A percentile compares a stretch with the other conserved stretches of the same genome.
Evolutionary conservation across 2,113 vertebrate genomes (phyloP).

Genomic region (Odontesthes bonariensis): DNA sequence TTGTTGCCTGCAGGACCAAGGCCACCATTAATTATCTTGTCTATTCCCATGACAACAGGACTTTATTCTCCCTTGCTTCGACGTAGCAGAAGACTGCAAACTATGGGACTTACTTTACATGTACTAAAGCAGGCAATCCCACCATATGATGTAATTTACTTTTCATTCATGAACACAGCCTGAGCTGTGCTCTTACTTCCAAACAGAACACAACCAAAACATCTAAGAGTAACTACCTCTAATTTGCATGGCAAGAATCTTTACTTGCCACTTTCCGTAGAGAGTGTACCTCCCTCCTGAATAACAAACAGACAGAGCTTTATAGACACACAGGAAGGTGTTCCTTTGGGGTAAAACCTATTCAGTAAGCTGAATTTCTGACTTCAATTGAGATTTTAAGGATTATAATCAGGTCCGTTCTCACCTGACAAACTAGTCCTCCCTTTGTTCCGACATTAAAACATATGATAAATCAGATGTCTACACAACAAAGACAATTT

Average conservation of each 20-base stretch:
- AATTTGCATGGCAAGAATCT: slow-evolving; percentile 19
- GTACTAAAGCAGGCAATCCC: slow-evolving; percentile 5
- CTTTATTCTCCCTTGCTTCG: not conserved
- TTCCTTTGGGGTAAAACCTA: not conserved
- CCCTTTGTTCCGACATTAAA: slow-evolving; percentile 30
- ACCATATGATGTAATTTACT: slow-evolving; percentile 9
- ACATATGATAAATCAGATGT: slow-evolving; percentile 22
- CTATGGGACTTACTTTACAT: not conserved
- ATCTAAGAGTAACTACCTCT: slow-evolving; percentile 20
- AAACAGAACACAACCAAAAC: slow-evolving; percentile 18
- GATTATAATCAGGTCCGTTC: not conserved
- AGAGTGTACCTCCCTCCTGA: slow-evolving; percentile 8
- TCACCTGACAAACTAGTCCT: slow-evolving; percentile 18
- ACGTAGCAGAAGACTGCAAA: not conserved
- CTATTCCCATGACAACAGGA: slow-evolving; percentile 30
- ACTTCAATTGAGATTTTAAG: slow-evolving; percentile 6
- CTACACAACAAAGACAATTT: slow-evolving; percentile 7
- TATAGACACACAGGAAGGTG: not conserved
- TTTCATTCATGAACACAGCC: slow-evolving; percentile 2
- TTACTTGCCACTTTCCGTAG: slow-evolving; percentile 11
- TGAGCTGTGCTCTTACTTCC: slow-evolving; percentile 16
- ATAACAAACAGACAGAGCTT: slow-evolving; percentile 36
- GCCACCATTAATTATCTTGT: slow-evolving; percentile 26
- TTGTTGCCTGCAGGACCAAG: not conserved
- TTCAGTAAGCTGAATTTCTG: not conserved